A percentile compares a stretch with the other conserved stretches of the same genome.
These are phyloP conservation scores for Paramuricea clavata DNA, from an alignment of 92 coral and sea anemone species.

Conservation along the genomic window DNA sequence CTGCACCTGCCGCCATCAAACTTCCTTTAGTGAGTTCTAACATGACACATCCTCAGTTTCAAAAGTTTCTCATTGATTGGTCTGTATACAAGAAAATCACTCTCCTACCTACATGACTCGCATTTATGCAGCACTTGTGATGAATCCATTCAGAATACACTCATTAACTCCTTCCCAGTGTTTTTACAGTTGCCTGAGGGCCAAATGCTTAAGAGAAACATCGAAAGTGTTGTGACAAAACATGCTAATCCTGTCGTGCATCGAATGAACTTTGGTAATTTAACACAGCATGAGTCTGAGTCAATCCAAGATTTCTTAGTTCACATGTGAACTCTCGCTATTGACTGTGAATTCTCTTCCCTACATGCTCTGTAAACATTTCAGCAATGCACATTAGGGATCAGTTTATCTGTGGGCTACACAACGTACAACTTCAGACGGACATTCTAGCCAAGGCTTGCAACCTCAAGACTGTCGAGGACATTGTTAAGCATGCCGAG, in stretches of 20 bases:
- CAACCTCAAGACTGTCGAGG: constrained; percentile 9
- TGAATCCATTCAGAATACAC: constrained; percentile 1
- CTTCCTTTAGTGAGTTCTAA: neutral
- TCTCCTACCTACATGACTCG: neutral
- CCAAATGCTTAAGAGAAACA: neutral
- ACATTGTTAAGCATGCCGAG: constrained; percentile 27
- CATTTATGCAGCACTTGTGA: constrained; percentile 12
- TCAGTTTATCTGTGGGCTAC: neutral
- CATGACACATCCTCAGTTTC: constrained; percentile 17
- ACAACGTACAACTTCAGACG: neutral
- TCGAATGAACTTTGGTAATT: neutral
- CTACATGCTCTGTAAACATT: neutral
- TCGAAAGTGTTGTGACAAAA: neutral
- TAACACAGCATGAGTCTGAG: neutral
- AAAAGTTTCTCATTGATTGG: neutral
- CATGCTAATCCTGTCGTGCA: neutral
- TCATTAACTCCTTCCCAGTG: neutral
- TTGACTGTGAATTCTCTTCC: neutral
- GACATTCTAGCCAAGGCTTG: constrained; percentile 13
- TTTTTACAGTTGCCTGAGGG: neutral
- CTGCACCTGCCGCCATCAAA: constrained; percentile 27
- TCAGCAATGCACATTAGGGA: neutral
- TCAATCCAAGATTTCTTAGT: constrained; percentile 7
- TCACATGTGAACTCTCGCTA: neutral
- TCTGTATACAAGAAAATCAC: neutral